Evolutionary conservation across 30 jellyfish, hydroid and myxozoan genomes (phyloP), one percentile per base, ranked within the genome.

Genomic region (Mastigias papua): DNA sequence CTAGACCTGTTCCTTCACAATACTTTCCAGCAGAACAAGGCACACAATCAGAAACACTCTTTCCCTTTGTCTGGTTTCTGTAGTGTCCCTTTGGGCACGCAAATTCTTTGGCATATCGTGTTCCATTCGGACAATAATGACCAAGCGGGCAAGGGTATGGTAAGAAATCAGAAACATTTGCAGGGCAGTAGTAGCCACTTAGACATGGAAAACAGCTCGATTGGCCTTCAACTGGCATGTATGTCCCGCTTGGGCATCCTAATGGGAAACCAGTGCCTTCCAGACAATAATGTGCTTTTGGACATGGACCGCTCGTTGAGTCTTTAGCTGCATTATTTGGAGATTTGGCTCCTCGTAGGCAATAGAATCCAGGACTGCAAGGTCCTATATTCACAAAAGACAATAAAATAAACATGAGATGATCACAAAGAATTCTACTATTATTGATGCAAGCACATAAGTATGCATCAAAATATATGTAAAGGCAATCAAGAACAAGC

Each of bases 271-370:
- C 74, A 22, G 99, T 95, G 48, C 97, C 99, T 35, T 66, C 63
- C 13, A 98, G 96, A 74, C 99, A 95, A 73, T 89, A 95, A 49
- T 95, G 97, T 1, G 97, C 99, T 28, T 76, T 84, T 27, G 97
- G 96, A 66, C 99, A 95, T 3, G 99, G 99, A n/a, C 99, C 99
- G 34, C 99, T 81, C 32, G 97, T 95, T 23, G 77, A 89, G 70
- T 95, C 97, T 5, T 81, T 90, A 0, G 13, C 73, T 37, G 98
- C 90, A 69, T 89, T 95, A 87, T 95, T 95, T 32, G 91, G 96
- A 42, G 85, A 50, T 61, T 81, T 34, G 69, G 99, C 97, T 21
- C 99, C 99, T 23, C 97, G 91, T 46, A 57, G 30, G 57, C 99
- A 95, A 77, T 95, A 95, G 64, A 89, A 95, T 21, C 99, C 99